Percentiles rank a stretch among this genome's conserved stretches.
Evolutionary conservation across 2,113 vertebrate genomes (phyloP).

Genomic region (Percina caprodes): DNA sequence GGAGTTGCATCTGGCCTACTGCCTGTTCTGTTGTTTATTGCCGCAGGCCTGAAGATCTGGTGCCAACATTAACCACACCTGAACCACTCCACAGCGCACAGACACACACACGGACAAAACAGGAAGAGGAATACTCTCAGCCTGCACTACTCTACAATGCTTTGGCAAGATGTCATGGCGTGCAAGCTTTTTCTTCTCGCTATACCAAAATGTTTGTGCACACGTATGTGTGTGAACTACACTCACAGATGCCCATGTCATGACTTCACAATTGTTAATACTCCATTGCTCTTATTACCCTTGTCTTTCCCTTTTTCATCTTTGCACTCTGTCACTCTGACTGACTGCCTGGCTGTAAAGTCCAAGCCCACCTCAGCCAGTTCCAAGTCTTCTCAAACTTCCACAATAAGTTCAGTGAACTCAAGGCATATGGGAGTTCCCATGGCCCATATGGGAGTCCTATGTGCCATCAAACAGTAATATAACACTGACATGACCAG

Average conservation of each 20-base stretch:
- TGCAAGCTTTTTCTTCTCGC: constrained; percentile 51
- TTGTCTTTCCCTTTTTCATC: constrained; percentile 60
- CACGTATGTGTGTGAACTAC: constrained; percentile 47
- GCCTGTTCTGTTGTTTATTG: constrained; percentile 88
- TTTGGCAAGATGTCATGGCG: constrained; percentile 52
- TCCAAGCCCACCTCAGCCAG: constrained; percentile 46
- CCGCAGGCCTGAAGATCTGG: constrained; percentile 83
- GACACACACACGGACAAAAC: constrained; percentile 57
- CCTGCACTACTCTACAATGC: constrained; percentile 58
- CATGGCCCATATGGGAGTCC: constrained; percentile 51
- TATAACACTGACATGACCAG: constrained; percentile 60
- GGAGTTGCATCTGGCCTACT: constrained; percentile 85
- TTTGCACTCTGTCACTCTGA: constrained; percentile 67
- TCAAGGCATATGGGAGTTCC: constrained; percentile 60
- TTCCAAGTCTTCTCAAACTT: constrained; percentile 51
- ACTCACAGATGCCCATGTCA: constrained; percentile 71
- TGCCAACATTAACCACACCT: constrained; percentile 88
- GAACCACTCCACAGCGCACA: constrained; percentile 69
- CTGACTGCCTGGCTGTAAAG: constrained; percentile 69
- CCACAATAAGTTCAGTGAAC: constrained; percentile 60
- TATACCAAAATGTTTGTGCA: constrained; percentile 49
- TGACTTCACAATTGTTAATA: constrained; percentile 78
- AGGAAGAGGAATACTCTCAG: constrained; percentile 58
- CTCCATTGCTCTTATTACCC: constrained; percentile 65
- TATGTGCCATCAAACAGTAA: constrained; percentile 54